These are phyloP conservation scores for Melanostoma mellinum DNA, from an alignment of 2,888 invertebrate genomes.

Conservation along the genomic window DNA sequence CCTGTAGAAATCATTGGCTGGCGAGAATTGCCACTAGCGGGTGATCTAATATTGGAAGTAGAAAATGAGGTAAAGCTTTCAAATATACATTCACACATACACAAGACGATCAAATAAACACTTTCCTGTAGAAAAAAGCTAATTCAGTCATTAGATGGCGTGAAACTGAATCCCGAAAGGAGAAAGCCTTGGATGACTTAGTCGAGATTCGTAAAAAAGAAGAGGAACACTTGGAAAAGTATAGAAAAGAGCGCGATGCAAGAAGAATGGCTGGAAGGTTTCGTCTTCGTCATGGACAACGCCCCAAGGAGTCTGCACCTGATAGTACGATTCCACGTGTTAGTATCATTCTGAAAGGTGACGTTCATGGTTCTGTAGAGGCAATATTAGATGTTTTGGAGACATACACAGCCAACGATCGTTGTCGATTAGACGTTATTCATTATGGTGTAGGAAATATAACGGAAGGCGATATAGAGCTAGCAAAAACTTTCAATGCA, in stretches of 20 bases:
- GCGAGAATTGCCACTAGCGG: slow-evolving; percentile 93
- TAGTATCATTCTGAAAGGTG: slow-evolving; percentile 89
- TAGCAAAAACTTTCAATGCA: slow-evolving; percentile 89
- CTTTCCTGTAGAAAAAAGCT: slow-evolving; percentile 84
- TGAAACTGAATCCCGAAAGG: slow-evolving; percentile 84
- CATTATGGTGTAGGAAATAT: slow-evolving; percentile 95
- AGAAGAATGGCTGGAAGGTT: slow-evolving; percentile 86
- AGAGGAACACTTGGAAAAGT: slow-evolving; percentile 86
- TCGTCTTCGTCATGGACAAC: slow-evolving; percentile 84
- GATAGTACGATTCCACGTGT: slow-evolving; percentile 84
- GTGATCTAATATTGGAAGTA: slow-evolving; percentile 93
- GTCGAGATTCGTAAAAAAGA: slow-evolving; percentile 86
- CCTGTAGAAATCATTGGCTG: slow-evolving; percentile 96
- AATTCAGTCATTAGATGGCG: slow-evolving; percentile 87
- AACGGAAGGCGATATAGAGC: slow-evolving; percentile 91
- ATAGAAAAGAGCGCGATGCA: slow-evolving; percentile 84
- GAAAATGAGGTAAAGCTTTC: slow-evolving; percentile 85
- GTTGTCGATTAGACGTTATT: slow-evolving; percentile 91
- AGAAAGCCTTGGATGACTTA: slow-evolving; percentile 86
- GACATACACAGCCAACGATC: slow-evolving; percentile 89
- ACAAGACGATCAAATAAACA: background rate
- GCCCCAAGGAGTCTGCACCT: slow-evolving; percentile 83
- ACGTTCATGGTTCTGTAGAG: slow-evolving; percentile 98
- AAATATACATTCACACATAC: too few relatives aligned
- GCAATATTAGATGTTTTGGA: slow-evolving; percentile 95